Conservation (phyloP, 2,797 vertebrate species). For the Rhynchonycteris naso region DNA sequence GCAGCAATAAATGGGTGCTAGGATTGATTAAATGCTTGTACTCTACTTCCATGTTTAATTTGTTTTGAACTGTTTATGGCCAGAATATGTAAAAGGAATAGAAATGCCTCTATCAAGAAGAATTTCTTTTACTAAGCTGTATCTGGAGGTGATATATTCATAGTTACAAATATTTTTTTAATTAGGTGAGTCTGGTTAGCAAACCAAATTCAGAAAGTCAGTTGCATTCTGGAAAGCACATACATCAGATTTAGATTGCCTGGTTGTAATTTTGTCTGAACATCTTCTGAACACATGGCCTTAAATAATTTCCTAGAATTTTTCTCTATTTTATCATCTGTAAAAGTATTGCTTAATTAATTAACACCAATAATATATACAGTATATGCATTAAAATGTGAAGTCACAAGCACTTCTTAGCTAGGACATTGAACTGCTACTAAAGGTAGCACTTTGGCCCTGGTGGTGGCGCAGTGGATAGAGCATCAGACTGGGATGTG, state of each 20-base stretch:
- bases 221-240: background rate
- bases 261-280: conserved; percentile 28
- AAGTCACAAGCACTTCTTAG: background rate
- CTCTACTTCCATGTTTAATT: conserved; percentile 65
- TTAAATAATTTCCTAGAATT: conserved; percentile 35
- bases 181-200: background rate
- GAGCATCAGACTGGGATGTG: no score
- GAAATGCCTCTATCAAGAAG: conserved; percentile 30
- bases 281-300: background rate
- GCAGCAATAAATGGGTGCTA: conserved; percentile 65
- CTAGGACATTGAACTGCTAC: background rate
- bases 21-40: conserved; percentile 68
- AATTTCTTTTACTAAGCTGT: background rate
- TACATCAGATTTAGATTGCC: background rate
- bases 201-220: background rate
- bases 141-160: background rate
- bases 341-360: background rate
- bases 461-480: no score
- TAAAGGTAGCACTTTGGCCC: background rate
- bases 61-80: conserved; percentile 60
- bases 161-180: conserved; percentile 24
- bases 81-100: conserved; percentile 57
- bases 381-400: background rate
- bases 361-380: background rate
- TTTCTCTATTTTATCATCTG: background rate